Conservation (phyloP, 2,888 invertebrate species). For the Uloborus plumipes region DNA sequence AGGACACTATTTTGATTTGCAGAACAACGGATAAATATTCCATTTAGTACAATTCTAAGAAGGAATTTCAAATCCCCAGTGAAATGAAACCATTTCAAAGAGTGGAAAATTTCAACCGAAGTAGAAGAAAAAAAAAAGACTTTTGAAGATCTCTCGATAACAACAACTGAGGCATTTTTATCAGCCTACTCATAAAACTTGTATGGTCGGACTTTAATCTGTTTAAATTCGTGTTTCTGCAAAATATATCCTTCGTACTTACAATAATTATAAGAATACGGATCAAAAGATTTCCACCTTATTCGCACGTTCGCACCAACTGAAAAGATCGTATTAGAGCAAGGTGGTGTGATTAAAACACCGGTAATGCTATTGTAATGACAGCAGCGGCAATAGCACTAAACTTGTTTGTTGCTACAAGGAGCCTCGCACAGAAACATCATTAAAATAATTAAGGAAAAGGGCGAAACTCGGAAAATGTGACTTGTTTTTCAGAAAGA, state of each 20-base stretch:
- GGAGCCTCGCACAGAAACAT: conserved; percentile 46
- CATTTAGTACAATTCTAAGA: too few relatives aligned
- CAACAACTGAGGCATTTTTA: too few relatives aligned
- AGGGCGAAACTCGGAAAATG: conserved; percentile 61
- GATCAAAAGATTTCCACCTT: conserved; percentile 58
- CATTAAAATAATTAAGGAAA: conserved; percentile 65
- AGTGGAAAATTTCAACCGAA: too few relatives aligned
- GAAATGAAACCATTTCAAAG: too few relatives aligned
- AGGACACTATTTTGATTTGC: too few relatives aligned
- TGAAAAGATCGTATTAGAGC: conserved; percentile 39
- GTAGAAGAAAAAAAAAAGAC: too few relatives aligned
- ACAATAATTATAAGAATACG: conserved; percentile 58
- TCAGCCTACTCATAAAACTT: too few relatives aligned
- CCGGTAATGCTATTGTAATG: conserved; percentile 63
- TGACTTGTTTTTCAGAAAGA: conserved; percentile 64
- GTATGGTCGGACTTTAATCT: conserved; percentile 41
- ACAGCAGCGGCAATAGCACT: conserved; percentile 56
- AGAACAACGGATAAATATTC: too few relatives aligned
- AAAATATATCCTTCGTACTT: conserved; percentile 29
- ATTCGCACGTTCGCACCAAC: conserved; percentile 41
- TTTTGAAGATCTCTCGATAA: too few relatives aligned
- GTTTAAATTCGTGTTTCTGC: conserved; percentile 38
- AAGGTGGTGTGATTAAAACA: conserved; percentile 60
- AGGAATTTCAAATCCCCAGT: too few relatives aligned
- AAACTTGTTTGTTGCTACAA: conserved; percentile 60